Conservation (phyloP, 2,113 vertebrate species). For the Channa argus region DNA sequence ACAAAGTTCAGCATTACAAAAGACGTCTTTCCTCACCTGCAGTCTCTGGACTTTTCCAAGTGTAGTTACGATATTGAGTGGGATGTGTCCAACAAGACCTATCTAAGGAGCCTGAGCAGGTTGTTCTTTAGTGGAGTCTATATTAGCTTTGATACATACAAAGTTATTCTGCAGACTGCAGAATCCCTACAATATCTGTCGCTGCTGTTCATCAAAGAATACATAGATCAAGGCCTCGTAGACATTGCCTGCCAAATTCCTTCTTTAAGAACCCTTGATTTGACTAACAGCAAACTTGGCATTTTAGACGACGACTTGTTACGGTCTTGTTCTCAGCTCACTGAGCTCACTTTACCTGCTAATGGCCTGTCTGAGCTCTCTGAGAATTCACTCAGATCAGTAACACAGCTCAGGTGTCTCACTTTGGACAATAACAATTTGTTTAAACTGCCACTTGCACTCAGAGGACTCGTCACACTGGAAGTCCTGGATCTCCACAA, state of each 20-base stretch:
- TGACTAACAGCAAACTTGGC: conserved; percentile 33
- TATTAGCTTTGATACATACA: background rate
- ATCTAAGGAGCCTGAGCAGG: conserved; percentile 58
- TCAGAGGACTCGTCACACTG: conserved; percentile 46
- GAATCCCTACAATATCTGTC: conserved; percentile 57
- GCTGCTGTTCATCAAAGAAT: conserved; percentile 32
- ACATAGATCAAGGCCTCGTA: conserved; percentile 27
- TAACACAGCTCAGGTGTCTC: conserved; percentile 40
- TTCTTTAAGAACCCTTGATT: conserved; percentile 49
- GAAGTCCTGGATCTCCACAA: conserved; percentile 59
- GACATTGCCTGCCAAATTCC: conserved; percentile 68
- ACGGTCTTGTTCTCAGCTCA: conserved; percentile 48
- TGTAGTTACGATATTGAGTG: conserved; percentile 7
- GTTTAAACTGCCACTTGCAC: conserved; percentile 7
- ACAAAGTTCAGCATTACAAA: conserved; percentile 55
- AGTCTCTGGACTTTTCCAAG: conserved; percentile 47
- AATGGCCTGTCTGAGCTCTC: conserved; percentile 43
- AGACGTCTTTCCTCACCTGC: conserved; percentile 59
- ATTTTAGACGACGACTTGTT: conserved; percentile 16
- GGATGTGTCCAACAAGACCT: conserved; percentile 57
- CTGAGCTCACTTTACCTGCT: conserved; percentile 32
- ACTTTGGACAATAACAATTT: conserved; percentile 45
- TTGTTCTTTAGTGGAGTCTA: background rate
- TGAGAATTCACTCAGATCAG: conserved; percentile 17
- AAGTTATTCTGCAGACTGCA: conserved; percentile 46